phyloP scores from a whole-genome alignment of 2,888 invertebrate genomes.

The Chloroclystis v-ata region DNA sequence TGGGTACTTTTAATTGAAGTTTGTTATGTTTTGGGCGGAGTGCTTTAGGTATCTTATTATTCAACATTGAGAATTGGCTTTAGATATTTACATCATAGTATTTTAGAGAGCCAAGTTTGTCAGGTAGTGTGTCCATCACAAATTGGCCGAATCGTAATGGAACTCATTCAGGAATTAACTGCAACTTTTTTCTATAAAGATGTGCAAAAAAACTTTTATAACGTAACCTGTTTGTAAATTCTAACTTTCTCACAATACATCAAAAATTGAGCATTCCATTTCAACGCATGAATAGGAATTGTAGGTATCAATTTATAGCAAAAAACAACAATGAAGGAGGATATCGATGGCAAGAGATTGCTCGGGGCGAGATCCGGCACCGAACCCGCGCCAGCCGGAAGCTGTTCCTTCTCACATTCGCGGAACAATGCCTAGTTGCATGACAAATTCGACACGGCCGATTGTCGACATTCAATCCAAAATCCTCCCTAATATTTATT shows the following conservation, averaged over 20 bases:
- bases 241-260: conserved; percentile 18
- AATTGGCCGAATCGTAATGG: too few species aligned
- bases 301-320: conserved; percentile 41
- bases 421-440: conserved; percentile 66
- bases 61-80: too few species aligned
- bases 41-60: too few species aligned
- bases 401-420: conserved; percentile 70
- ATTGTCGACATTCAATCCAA: conserved; percentile 57
- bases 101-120: too few species aligned
- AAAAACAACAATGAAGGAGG: conserved; percentile 55
- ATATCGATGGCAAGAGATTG: conserved; percentile 67
- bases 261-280: conserved; percentile 34
- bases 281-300: conserved; percentile 13
- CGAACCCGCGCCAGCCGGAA: conserved; percentile 55
- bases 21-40: too few species aligned
- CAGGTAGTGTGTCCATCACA: too few species aligned
- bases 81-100: too few species aligned
- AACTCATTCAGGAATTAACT: too few species aligned
- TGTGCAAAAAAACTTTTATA: too few species aligned
- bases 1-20: too few species aligned
- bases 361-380: conserved; percentile 58
- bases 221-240: conserved; percentile 1
- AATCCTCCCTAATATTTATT: conserved; percentile 71
- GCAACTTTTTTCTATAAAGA: too few species aligned
- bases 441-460: conserved; percentile 73